Evolutionary conservation across 1,140 invertebrate genomes (phyloP).

Genomic region (Halictus rubicundus): DNA sequence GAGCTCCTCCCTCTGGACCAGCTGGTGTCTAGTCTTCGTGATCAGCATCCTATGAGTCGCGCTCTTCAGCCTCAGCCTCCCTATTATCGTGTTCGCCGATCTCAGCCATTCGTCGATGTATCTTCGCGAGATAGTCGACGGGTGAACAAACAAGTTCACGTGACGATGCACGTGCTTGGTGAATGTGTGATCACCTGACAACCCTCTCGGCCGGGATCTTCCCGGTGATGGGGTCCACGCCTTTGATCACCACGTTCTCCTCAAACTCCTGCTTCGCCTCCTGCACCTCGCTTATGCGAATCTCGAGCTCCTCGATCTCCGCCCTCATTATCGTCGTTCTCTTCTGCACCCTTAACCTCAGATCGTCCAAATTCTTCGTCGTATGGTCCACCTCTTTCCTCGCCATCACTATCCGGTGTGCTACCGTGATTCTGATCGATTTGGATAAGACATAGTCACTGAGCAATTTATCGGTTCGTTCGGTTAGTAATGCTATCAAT

Average conservation of each 20-base stretch:
- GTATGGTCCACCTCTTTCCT: slow-evolving; percentile 78
- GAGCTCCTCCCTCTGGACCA: slow-evolving; percentile 78
- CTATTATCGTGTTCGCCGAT: slow-evolving; percentile 76
- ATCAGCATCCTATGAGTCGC: slow-evolving; percentile 80
- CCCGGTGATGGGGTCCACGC: slow-evolving; percentile 79
- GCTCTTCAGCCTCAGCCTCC: slow-evolving; percentile 79
- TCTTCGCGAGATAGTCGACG: slow-evolving; percentile 51
- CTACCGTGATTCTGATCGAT: slow-evolving; percentile 58
- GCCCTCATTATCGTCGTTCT: slow-evolving; percentile 75
- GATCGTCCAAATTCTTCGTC: slow-evolving; percentile 67
- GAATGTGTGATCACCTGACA: slow-evolving; percentile 70
- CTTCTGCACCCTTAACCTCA: slow-evolving; percentile 68
- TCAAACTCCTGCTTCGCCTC: slow-evolving; percentile 75
- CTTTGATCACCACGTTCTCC: slow-evolving; percentile 74
- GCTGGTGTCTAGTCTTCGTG: slow-evolving; percentile 77
- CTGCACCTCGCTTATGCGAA: slow-evolving; percentile 75
- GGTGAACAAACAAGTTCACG: not conserved
- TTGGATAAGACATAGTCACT: no score
- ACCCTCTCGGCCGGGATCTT: slow-evolving; percentile 81
- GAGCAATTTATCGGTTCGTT: no score
- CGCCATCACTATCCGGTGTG: slow-evolving; percentile 76
- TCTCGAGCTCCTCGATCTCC: slow-evolving; percentile 79
- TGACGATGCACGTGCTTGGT: not conserved
- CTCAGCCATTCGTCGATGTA: slow-evolving; percentile 81
- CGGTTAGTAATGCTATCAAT: no score